These are phyloP conservation scores for Drosophila aldrichi DNA, from an alignment of 2,888 invertebrate species.

Conservation along the genomic window DNA sequence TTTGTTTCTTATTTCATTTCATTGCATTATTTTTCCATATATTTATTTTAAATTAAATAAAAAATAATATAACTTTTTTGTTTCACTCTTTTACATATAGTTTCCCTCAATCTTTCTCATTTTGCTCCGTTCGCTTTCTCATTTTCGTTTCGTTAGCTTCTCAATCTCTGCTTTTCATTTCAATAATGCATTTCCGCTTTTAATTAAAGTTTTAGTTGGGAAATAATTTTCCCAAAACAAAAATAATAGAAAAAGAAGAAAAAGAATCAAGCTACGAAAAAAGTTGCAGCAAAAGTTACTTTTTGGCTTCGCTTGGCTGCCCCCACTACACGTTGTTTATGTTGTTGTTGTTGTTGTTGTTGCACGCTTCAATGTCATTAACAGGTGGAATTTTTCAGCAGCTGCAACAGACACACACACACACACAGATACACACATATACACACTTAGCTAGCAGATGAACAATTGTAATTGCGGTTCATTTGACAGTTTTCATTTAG, in stretches of 20 bases:
- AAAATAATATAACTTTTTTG: neutral
- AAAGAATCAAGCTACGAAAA: neutral
- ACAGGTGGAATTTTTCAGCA: conserved; percentile 70
- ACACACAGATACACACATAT: conserved; percentile 5
- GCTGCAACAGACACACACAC: conserved; percentile 9
- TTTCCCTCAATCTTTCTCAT: neutral
- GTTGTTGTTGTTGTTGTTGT: neutral
- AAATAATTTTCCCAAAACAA: conserved; percentile 47
- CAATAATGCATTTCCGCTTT: conserved; percentile 73
- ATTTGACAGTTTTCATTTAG: conserved; percentile 77
- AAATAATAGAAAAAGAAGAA: neutral
- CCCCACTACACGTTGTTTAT: neutral
- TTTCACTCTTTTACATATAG: neutral
- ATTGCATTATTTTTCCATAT: conserved; percentile 2
- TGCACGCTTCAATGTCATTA: conserved; percentile 64
- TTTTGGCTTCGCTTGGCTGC: conserved; percentile 36
- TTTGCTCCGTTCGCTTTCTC: neutral
- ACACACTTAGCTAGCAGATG: conserved; percentile 46
- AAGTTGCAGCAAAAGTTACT: conserved; percentile 54
- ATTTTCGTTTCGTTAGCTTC: conserved; percentile 11
- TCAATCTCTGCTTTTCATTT: conserved; percentile 55
- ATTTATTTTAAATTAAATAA: conserved; percentile 3
- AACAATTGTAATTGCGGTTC: conserved; percentile 75
- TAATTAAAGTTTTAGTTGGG: conserved; percentile 75
- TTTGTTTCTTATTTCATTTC: neutral